Conservation (phyloP, 2,113 vertebrate genomes). For the Neodon shergylaensis region DNA sequence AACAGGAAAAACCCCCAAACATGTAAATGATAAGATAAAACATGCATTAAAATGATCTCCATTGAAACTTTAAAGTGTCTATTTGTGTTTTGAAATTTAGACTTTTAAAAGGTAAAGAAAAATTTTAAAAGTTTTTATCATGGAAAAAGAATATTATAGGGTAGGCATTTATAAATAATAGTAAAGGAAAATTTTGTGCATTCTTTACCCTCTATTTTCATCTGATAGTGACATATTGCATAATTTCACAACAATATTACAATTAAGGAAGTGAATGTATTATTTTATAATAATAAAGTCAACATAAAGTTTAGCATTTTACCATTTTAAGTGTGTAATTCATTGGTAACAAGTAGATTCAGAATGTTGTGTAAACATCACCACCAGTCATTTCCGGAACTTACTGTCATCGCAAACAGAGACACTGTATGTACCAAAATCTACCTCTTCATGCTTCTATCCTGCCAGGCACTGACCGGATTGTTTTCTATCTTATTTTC, state of each 20-base stretch:
- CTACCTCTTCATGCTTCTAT: background rate
- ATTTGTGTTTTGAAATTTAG: background rate
- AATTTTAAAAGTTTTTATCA: background rate
- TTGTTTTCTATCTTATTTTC: background rate
- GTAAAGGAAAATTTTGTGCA: background rate
- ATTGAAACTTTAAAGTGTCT: background rate
- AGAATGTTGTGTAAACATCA: background rate
- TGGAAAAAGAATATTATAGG: background rate
- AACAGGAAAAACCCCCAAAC: background rate
- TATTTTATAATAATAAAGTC: background rate
- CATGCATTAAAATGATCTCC: background rate
- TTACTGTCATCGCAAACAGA: background rate
- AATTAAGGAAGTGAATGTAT: background rate
- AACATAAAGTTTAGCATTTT: background rate
- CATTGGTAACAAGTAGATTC: background rate
- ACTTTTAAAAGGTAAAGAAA: conserved; percentile 5
- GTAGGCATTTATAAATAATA: background rate
- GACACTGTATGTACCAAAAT: background rate
- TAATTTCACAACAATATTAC: background rate
- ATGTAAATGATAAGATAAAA: background rate
- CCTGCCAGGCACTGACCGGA: background rate
- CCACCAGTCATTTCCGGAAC: background rate
- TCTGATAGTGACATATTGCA: background rate
- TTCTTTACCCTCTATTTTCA: background rate
- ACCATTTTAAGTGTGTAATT: background rate